Percentiles rank a stretch among this genome's conserved stretches.
Conservation (phyloP, 1,140 invertebrate genomes). For the Atta cephalotes region DNA sequence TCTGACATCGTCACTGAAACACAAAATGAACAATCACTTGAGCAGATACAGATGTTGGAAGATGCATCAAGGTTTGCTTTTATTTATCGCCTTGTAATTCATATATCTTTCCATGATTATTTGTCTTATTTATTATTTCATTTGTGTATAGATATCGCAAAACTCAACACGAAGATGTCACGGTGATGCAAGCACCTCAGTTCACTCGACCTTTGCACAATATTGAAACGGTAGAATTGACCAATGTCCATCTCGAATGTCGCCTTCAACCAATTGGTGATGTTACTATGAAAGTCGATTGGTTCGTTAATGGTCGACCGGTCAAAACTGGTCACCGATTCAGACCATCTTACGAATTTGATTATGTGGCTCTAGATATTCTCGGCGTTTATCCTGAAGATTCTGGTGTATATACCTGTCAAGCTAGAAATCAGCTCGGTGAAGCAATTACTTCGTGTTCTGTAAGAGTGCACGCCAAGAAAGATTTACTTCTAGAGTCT, state of each 20-base stretch:
- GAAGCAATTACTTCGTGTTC: constrained; percentile 97
- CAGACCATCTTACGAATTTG: constrained; percentile 98
- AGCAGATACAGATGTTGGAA: constrained; percentile 98
- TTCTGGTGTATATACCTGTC: constrained; percentile 97
- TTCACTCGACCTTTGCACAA: constrained; percentile 96
- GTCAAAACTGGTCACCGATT: constrained; percentile 97
- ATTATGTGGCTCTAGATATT: constrained; percentile 98
- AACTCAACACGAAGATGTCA: constrained; percentile 91
- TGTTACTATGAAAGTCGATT: constrained; percentile 97
- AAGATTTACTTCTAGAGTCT: constrained; percentile 93
- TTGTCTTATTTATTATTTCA: constrained; percentile 39
- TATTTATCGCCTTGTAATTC: background rate
- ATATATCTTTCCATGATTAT: background rate
- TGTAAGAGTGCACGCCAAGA: constrained; percentile 95
- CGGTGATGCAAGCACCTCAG: constrained; percentile 93
- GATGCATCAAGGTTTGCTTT: constrained; percentile 88
- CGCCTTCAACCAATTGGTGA: constrained; percentile 97
- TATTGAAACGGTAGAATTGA: constrained; percentile 96
- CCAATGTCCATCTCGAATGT: constrained; percentile 97
- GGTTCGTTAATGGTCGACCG: constrained; percentile 97
- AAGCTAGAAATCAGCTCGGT: constrained; percentile 95
- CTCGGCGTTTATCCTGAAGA: constrained; percentile 98
- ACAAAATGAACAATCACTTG: constrained; percentile 97
- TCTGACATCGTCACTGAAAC: constrained; percentile 97
- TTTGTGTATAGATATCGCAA: constrained; percentile 87